Conservation (phyloP, 2,797 vertebrate genomes). For the Semotilus atromaculatus region DNA sequence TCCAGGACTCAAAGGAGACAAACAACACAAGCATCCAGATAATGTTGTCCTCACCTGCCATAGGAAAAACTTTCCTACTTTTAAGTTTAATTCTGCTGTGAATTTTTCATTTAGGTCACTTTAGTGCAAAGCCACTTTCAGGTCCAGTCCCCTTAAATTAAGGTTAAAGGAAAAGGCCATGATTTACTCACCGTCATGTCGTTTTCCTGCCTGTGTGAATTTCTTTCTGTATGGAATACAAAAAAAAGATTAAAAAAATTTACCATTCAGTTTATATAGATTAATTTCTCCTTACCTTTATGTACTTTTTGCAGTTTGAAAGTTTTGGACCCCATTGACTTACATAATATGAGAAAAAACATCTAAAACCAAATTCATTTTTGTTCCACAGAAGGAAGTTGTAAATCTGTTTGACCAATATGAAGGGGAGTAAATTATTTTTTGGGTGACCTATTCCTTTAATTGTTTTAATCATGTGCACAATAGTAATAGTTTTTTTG, state of each 20-base stretch:
- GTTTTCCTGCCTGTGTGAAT: not conserved
- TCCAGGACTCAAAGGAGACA: constrained; percentile 64
- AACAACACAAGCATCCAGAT: constrained; percentile 52
- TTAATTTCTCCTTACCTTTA: not conserved
- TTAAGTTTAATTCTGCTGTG: constrained; percentile 35
- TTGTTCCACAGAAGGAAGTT: not conserved
- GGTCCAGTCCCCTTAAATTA: too few relatives aligned
- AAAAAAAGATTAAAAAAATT: too few relatives aligned
- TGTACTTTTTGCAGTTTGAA: not conserved
- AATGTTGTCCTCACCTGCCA: constrained; percentile 53
- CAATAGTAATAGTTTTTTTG: not conserved
- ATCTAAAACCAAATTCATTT: not conserved
- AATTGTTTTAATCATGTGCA: not conserved
- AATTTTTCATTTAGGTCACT: not conserved
- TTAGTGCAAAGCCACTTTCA: not conserved
- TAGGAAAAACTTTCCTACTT: constrained; percentile 35
- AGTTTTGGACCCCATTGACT: not conserved
- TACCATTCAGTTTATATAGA: not conserved
- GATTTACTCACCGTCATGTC: accelerated
- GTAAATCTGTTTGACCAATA: not conserved
- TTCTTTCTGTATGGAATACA: not conserved
- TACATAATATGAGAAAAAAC: not conserved
- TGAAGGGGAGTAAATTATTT: not conserved
- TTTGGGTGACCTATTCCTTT: not conserved
- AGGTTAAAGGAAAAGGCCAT: not conserved